These are phyloP conservation scores for Trichogramma pretiosum DNA, from an alignment of 1,140 invertebrate genomes.

Conservation along the genomic window DNA sequence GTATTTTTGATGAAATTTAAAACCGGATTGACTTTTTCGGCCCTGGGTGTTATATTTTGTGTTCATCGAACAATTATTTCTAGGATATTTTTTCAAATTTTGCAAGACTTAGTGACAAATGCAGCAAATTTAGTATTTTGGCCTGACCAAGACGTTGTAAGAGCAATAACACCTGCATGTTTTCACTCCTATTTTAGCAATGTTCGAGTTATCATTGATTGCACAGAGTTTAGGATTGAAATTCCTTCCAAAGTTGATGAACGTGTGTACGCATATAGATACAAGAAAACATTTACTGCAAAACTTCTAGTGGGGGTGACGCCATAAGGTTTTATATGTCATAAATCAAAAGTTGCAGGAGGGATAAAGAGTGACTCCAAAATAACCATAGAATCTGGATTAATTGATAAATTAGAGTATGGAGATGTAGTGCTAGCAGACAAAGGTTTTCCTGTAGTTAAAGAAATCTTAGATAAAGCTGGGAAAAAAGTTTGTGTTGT, in stretches of 20 bases:
- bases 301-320: slow-evolving; percentile 34
- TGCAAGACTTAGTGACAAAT: slow-evolving; percentile 4
- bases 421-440: slow-evolving; percentile 38
- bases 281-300: slow-evolving; percentile 37
- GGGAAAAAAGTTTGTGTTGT: slow-evolving; percentile 23
- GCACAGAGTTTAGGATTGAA: slow-evolving; percentile 38
- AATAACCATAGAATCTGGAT: slow-evolving; percentile 19
- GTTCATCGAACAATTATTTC: slow-evolving; percentile 11
- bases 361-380: slow-evolving; percentile 21
- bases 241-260: slow-evolving; percentile 25
- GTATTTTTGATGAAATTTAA: slow-evolving; percentile 22
- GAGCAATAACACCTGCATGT: not conserved
- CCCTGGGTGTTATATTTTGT: slow-evolving; percentile 14
- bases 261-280: slow-evolving; percentile 28
- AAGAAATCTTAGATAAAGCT: slow-evolving; percentile 17
- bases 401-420: slow-evolving; percentile 34
- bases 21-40: slow-evolving; percentile 12
- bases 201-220: slow-evolving; percentile 35
- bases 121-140: slow-evolving; percentile 19
- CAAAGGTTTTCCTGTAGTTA: slow-evolving; percentile 35
- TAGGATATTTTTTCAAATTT: slow-evolving; percentile 12
- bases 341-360: slow-evolving; percentile 35
- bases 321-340: slow-evolving; percentile 35
- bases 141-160: not conserved
- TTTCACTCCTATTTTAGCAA: not conserved